Evolutionary conservation across 2,797 vertebrate genomes (phyloP).

Genomic region (Gephyroberyx darwinii): DNA sequence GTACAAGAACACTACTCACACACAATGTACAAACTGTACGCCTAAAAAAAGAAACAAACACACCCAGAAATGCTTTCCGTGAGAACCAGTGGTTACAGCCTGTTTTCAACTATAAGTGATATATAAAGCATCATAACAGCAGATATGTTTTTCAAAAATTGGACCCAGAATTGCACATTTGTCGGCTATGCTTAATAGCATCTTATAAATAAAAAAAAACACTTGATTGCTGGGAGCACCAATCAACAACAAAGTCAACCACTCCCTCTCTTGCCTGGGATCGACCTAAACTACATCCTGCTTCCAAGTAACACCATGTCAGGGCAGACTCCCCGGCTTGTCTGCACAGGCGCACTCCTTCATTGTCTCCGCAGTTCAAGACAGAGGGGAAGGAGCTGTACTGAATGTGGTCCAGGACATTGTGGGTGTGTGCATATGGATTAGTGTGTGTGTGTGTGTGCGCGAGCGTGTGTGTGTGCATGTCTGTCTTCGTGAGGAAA

Average conservation of each 20-base stretch:
- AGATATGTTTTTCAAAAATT: too few relatives aligned
- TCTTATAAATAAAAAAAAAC: neutral
- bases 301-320: conserved; percentile 13
- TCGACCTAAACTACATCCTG: neutral
- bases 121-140: neutral
- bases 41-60: conserved; percentile 3
- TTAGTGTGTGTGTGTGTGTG: neutral
- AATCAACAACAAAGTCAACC: neutral
- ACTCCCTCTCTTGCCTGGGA: neutral
- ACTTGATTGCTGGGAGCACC: neutral
- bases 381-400: neutral
- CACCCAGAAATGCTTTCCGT: conserved; percentile 16
- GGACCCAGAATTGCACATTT: neutral
- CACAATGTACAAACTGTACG: neutral
- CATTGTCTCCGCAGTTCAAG: neutral
- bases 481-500: neutral
- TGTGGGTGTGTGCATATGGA: neutral
- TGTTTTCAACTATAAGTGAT: conserved; percentile 15
- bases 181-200: neutral
- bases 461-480: neutral
- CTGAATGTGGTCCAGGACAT: too few relatives aligned
- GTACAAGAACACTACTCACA: neutral
- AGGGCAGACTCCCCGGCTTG: neutral
- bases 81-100: conserved; percentile 16
- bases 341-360: conserved; percentile 14